Evolutionary conservation across 2,797 vertebrate species (phyloP).

Genomic region (Varecia variegata): DNA sequence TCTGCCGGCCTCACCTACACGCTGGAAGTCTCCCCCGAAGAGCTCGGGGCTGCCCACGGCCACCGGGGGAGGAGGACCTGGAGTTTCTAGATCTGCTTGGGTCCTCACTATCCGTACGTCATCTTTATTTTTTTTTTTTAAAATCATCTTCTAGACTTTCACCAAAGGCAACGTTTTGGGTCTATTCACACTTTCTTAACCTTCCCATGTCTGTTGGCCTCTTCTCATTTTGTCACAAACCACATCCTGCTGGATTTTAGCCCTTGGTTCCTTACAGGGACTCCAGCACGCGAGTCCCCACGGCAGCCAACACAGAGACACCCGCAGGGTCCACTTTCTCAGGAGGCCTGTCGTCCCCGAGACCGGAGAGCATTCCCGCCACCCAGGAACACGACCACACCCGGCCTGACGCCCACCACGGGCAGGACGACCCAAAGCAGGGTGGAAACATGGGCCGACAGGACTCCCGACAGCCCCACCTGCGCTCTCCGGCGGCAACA

Average conservation of each 20-base stretch:
- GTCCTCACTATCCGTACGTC: background rate
- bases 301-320: background rate
- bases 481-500: background rate
- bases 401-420: too few species aligned
- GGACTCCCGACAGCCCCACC: background rate
- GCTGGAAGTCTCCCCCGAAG: fast-evolving
- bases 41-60: background rate
- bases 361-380: background rate
- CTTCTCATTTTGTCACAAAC: background rate
- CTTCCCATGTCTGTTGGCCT: background rate
- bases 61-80: background rate
- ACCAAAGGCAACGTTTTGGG: background rate
- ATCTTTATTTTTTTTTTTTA: background rate
- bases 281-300: background rate
- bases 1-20: fast-evolving
- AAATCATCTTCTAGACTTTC: background rate
- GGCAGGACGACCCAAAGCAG: background rate
- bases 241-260: background rate
- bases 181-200: background rate
- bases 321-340: background rate
- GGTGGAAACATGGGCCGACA: background rate
- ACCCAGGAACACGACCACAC: background rate
- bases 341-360: background rate
- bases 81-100: background rate
- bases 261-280: background rate